Evolutionary conservation across 2,797 vertebrate genomes (phyloP), one percentile per base, ranked within the genome.

Genomic region (Brachymystax lenok): DNA sequence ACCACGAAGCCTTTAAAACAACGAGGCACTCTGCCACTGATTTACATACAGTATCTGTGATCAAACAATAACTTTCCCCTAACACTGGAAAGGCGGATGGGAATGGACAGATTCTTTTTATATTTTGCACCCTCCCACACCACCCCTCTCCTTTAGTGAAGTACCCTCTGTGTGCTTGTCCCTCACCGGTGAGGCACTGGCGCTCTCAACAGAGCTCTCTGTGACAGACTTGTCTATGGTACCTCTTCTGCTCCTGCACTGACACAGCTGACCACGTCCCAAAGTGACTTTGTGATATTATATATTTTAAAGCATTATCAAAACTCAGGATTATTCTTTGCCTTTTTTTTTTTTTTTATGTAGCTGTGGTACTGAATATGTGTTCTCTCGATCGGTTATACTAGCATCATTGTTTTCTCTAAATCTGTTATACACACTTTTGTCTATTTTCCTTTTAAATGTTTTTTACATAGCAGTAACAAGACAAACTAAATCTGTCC

Each of bases 301-400:
- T 0, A 33, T 40, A 73, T 74, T 19, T 52, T 75, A 63, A 71
- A 77, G 33, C 66, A 73, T 27, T 35, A 33, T 21, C 30, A 63
- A 73, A 73, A 35, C 81, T 89, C 78, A 80, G 88, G 90, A 92
- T 93, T 93, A 92, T 92, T 93, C 89, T 90, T 87, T 87, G 86
- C 89, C 82, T 81, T 84, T 73, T 78, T 73, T 69, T 75, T 19
- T 80, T 64, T 75, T 79, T 71, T 61, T 24, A 74, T 76, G 74
- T 59, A 61, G 80, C 46, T 74, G 74, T 77, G 80, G 77, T 75
- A 74, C 77, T 80, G 61, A 54, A 77, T 61, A 73, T 50, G 67
- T 84, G 67, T 64, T 76, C 64, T 52, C 59, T 69, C 33, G 64
- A 68, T 83, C 61, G 75, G 76, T 76, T 74, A 51, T 74, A 79